Base-by-base conservation (phyloP, 1,140 invertebrate genomes). In the Grapholita molesta region DNA sequence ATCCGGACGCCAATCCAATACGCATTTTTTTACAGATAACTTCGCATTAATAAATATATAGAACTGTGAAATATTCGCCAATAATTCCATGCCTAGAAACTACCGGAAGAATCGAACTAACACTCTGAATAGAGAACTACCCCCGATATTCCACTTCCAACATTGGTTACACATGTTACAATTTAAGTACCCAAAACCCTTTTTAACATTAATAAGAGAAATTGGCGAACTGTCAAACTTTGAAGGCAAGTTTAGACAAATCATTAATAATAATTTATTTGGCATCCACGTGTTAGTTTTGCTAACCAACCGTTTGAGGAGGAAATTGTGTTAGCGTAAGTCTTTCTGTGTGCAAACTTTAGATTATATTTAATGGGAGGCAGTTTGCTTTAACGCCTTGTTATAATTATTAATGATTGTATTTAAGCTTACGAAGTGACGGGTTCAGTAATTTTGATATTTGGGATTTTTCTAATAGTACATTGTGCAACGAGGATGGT, bases 251-350 rank as follows among this genome's bases (percentile, higher is more conserved):
- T 61, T 61, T 30, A n/a, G 55, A 61, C 28, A 12, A 28, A 3
- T 30, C 55, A 28, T 61, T 61, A 61, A 61, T 61, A 30, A 61
- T 28, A 61, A 61, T 61, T 15, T 61, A 28, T 61, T 61, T 61
- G 55, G 24, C 12, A 30, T 61, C 30, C 12, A 9, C 23, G 53
- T 23, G n/a, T 55, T 28, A 55, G 53, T 55, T n/a, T 21, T 15
- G 42, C 42, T 48, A 48, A 7, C 8, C 5, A 6, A 4, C n/a
- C 42, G 0, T 48, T 48, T 48, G 42, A 18, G 12, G 15, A 21
- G n/a, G 15, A 48, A 21, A 48, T 18, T 15, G 4, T 38, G 6
- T 38, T 38, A 38, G 6, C 6, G 2, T 18, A 48, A 48, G 38
- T 15, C 42, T 18, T 48, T 48, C 3, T 48, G 42, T 48, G 15